Evolutionary conservation across 92 coral and sea anemone species (phyloP), one percentile per base, ranked within the genome.

Genomic region (Muricea muricata): DNA sequence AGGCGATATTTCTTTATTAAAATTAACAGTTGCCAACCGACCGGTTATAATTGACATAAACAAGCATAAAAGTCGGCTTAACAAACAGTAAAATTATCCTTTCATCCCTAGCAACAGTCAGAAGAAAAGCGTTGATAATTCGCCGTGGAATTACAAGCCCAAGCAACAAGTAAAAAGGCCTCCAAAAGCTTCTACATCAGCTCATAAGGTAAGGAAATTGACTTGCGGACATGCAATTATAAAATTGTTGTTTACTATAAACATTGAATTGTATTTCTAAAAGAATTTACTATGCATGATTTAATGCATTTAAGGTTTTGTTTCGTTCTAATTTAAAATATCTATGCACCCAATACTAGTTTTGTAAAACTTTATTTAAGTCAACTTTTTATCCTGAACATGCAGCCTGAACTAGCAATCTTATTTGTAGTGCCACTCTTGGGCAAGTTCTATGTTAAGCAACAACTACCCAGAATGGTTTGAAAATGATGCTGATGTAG

Each of bases 91-190:
- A 45, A 70, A n/a, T 73, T 23, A 73, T 73, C 79, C 46, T 54
- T 78, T 78, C 63, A 78, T 78, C 83, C 83, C 32, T 78, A 57
- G 83, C 70, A 78, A 78, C 83, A 78, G 81, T 58, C 66, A n/a
- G 28, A 76, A 20, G 40, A 76, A 76, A 31, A 76, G 70, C 46
- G 12, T 78, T 35, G 20, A 52, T 52, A 52, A 32, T 32, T 78
- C 83, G 15, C 50, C 71, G 10, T 78, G 83, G 83, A 56, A 33
- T 56, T 55, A 37, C 15, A 39, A 78, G 45, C 69, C 50, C 20
- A 78, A 58, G 70, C 63, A 37, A 57, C 46, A 78, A 4, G 45
- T 20, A 39, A 15, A 46, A 58, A 78, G 46, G 24, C 54, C 48
- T 35, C 70, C 56, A 25, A 56, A 34, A n/a, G n/a, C n/a, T 50